Base-by-base conservation (phyloP, 2,888 invertebrate genomes). In the Brachyptera putata region DNA sequence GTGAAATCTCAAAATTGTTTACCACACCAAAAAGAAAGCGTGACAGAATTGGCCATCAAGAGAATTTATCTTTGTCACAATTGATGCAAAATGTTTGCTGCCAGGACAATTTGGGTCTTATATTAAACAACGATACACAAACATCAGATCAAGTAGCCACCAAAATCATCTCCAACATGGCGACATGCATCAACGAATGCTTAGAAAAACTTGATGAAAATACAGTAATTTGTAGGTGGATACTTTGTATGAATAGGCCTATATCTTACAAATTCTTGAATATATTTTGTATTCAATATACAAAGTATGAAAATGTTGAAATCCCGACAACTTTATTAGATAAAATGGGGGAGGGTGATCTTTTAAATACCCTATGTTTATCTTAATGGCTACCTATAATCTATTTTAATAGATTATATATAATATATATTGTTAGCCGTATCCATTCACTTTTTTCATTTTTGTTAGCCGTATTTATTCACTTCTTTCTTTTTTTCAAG, bases 1-100 rank as follows among this genome's bases (percentile, higher is more conserved):
- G 9, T 3, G 37, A 22, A 11, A 56, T 60, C 4, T n/a, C n/a
- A 21, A 48, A 37, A 25, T 25, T 55, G 13, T 60, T 55, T 25
- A 24, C 24, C 13, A 9, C 36, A n/a, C 16, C 56, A 16, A 55
- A 56, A 46, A 30, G 43, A 7, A 56, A 56, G 16, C n/a, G 22
- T 13, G 48, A 55, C n/a, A 57, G 11, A n/a, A n/a, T n/a, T n/a
- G n/a, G n/a, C n/a, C n/a, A n/a, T n/a, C n/a, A n/a, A n/a, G n/a
- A n/a, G n/a, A n/a, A n/a, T n/a, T n/a, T n/a, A 34, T 24, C 25
- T 5, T 50, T 25, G 48, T 5, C 48, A n/a, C 49, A 9, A 14
- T 50, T 50, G 30, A 30, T 24, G 2, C 25, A 50, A 30, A 30
- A 26, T 11, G 26, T 50, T 3, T 11, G 7, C 7, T 16, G 3